These are phyloP conservation scores for Temnothorax longispinosus DNA, from an alignment of 1,140 invertebrate species.

Conservation along the genomic window DNA sequence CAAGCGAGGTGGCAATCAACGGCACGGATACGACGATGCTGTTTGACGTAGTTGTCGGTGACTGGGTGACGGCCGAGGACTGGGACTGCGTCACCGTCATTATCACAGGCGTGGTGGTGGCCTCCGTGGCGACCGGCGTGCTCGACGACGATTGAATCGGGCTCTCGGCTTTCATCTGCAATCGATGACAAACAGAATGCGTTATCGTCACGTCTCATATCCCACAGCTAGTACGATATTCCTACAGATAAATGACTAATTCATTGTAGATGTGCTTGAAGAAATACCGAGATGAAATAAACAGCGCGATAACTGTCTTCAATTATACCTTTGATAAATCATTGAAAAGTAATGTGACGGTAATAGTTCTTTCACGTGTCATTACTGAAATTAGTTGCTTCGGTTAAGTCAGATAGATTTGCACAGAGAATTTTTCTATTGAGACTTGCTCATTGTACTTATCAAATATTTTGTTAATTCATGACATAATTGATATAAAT, in stretches of 20 bases:
- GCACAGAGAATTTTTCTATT: no score
- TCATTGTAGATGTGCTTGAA: background rate
- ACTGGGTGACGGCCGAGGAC: conserved; percentile 76
- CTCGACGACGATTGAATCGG: conserved; percentile 74
- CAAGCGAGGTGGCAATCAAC: conserved; percentile 80
- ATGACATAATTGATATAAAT: no score
- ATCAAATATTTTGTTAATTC: no score
- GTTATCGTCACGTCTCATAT: background rate
- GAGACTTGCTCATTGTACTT: no score
- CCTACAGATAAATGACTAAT: background rate
- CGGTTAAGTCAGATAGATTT: no score
- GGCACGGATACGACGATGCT: conserved; percentile 84
- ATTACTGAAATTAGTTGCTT: no score
- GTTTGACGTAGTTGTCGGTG: conserved; percentile 80
- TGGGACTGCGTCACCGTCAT: conserved; percentile 81
- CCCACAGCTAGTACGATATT: background rate
- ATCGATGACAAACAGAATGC: background rate
- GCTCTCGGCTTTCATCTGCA: conserved; percentile 80
- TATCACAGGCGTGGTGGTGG: conserved; percentile 81
- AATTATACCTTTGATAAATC: background rate
- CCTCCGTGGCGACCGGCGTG: conserved; percentile 75
- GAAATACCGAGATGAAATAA: background rate
- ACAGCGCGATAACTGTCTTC: background rate
- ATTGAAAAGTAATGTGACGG: no score
- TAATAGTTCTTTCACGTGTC: no score